These are phyloP conservation scores for Coturnix japonica DNA, from an alignment of 2,113 vertebrate species.

Conservation along the genomic window DNA sequence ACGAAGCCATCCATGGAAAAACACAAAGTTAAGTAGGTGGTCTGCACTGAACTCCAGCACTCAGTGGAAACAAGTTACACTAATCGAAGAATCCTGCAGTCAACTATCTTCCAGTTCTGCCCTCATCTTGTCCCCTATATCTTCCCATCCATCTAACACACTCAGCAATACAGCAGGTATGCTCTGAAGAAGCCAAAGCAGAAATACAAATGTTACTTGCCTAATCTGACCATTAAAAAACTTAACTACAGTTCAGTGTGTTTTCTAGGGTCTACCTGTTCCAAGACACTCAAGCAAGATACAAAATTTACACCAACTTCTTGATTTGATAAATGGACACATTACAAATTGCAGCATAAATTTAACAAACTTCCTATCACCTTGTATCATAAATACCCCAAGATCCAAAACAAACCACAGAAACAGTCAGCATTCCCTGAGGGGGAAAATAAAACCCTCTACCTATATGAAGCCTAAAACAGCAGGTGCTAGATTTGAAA, in stretches of 20 bases:
- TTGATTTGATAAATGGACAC: not conserved
- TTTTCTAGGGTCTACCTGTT: not conserved
- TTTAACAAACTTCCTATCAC: not conserved
- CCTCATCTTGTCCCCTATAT: not conserved
- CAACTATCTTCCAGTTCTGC: not conserved
- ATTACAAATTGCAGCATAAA: not conserved
- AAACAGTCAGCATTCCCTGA: not conserved
- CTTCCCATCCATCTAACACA: not conserved
- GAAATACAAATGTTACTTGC: not conserved
- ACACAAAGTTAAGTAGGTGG: not conserved
- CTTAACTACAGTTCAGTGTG: not conserved
- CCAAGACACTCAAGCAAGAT: not conserved
- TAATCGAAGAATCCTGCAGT: not conserved
- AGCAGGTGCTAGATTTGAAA: not conserved
- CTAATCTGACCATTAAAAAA: not conserved
- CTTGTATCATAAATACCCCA: not conserved
- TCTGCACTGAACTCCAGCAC: not conserved
- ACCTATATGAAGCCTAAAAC: slow-evolving; percentile 20
- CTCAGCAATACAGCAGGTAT: fast-evolving
- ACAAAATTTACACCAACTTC: not conserved
- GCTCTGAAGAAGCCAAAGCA: not conserved
- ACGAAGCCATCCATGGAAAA: not conserved
- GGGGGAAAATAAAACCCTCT: not conserved
- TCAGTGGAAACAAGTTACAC: not conserved
- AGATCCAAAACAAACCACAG: slow-evolving; percentile 9